Evolutionary conservation across 1,140 invertebrate species (phyloP), one percentile per base, ranked within the genome.

Genomic region (Metopolophium dirhodum): DNA sequence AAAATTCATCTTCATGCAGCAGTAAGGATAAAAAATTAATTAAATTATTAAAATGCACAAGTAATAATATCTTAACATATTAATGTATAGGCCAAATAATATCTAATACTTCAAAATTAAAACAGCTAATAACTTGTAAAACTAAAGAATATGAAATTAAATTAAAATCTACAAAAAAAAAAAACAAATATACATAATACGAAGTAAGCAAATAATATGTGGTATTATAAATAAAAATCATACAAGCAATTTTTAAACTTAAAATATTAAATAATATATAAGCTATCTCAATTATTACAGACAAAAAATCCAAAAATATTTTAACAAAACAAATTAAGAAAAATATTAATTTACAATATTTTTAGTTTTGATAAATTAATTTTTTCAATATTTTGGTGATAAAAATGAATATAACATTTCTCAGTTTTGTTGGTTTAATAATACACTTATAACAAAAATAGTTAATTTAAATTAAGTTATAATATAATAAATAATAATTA

Each of bases 1-100:
- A 92, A 77, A 83, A 94, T 23, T 93, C 91, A 93, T 93, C 91
- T 93, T 93, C 82, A 93, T 93, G 77, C 68, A 93, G 91, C 91
- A 93, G 51, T 85, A 86, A 93, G 7, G 20, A 57, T 91, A 91
- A 91, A 54, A 91, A 92, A 57, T 30, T 93, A 57, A 93, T 51
- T 92, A 51, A 83, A 83, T 85, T 57, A 54, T 86, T 93, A 37
- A 93, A 85, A 93, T 93, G 91, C 91, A 93, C 35, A 93, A 92
- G 77, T 92, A 85, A 86, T 85, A 54, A 54, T 45, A 54, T 51
- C 35, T 85, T 54, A 93, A 93, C 77, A 86, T 85, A 85, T 85
- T 92, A 83, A 93, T 54, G 82, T 93, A 86, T 86, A 93, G 49
- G 82, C 91, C 82, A 83, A 54, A 85, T 92, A 9, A 83, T 51